Evolutionary conservation across 2,888 invertebrate genomes (phyloP).

Genomic region (Drosophila prolongata): DNA sequence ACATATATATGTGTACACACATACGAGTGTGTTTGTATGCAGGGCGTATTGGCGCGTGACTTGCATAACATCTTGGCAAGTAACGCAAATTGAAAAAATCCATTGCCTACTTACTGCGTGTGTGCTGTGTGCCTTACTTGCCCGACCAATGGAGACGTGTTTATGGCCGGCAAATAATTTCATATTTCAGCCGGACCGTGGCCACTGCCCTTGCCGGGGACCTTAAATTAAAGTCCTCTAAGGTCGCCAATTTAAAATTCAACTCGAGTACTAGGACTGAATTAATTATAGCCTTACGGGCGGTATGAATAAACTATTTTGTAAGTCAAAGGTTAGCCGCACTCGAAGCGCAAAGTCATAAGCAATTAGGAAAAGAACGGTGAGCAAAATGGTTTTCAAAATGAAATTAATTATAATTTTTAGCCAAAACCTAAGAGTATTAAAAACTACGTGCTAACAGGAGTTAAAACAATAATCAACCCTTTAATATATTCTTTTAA

Average conservation of each 20-base stretch:
- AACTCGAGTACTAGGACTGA: neutral
- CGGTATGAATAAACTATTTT: constrained; percentile 4
- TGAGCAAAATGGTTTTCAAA: too few species aligned
- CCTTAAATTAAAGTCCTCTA: neutral
- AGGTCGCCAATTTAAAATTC: constrained; percentile 16
- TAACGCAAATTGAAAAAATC: constrained; percentile 72
- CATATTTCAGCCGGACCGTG: constrained; percentile 16
- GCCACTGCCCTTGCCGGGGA: neutral
- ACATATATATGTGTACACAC: neutral
- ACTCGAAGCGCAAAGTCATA: neutral
- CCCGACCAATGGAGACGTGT: constrained; percentile 31
- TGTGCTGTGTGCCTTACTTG: constrained; percentile 19
- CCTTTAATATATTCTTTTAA: too few species aligned
- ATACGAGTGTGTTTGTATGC: constrained; percentile 1
- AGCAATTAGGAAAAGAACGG: too few species aligned
- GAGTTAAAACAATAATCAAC: too few species aligned
- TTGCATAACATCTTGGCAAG: constrained; percentile 62
- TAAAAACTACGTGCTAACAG: too few species aligned
- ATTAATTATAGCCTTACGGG: constrained; percentile 17
- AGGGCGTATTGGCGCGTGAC: constrained; percentile 55
- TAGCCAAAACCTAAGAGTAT: too few species aligned
- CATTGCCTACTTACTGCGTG: constrained; percentile 62
- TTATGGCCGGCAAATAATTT: constrained; percentile 41
- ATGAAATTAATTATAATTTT: too few species aligned
- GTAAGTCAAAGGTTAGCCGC: constrained; percentile 10